These are phyloP conservation scores for Mimumesa dahlbomi DNA, from an alignment of 2,888 invertebrate genomes.

Conservation along the genomic window DNA sequence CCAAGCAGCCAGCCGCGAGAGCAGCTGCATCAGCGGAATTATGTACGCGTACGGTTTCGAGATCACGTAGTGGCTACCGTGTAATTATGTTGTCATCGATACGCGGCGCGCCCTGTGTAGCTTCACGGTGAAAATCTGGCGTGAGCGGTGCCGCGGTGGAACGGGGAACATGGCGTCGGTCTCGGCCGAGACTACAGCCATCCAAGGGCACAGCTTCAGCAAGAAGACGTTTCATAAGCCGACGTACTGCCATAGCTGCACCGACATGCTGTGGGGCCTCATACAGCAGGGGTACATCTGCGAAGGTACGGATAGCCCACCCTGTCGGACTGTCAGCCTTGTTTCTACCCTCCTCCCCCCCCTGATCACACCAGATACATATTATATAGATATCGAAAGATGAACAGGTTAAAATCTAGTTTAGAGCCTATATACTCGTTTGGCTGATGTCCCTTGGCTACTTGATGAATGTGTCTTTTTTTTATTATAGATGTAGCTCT, in stretches of 20 bases:
- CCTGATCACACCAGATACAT: too few relatives aligned
- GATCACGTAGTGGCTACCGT: slow-evolving; percentile 80
- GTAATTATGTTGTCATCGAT: slow-evolving; percentile 78
- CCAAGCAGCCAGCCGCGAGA: slow-evolving; percentile 52
- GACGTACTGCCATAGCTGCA: slow-evolving; percentile 99
- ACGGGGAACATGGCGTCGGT: slow-evolving; percentile 83
- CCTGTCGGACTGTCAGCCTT: slow-evolving; percentile 1
- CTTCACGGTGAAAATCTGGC: slow-evolving; percentile 85
- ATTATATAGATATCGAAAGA: too few relatives aligned
- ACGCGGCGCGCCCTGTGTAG: slow-evolving; percentile 79
- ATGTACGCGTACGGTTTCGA: slow-evolving; percentile 84
- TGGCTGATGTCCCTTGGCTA: too few relatives aligned
- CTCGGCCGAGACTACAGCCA: slow-evolving; percentile 82
- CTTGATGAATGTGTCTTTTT: too few relatives aligned
- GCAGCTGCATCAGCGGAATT: slow-evolving; percentile 81
- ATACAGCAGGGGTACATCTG: slow-evolving; percentile 99
- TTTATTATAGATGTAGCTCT: too few relatives aligned
- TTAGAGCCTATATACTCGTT: too few relatives aligned
- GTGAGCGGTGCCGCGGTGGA: slow-evolving; percentile 83
- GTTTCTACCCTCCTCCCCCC: slow-evolving; percentile 1
- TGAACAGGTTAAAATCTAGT: too few relatives aligned
- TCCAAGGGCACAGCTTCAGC: slow-evolving; percentile 97
- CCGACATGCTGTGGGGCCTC: slow-evolving; percentile 99
- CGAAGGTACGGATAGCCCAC: slow-evolving; percentile 88
- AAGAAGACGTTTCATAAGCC: slow-evolving; percentile 99